Base-by-base conservation (phyloP, 2,888 invertebrate species). In the Leuctra nigra region DNA sequence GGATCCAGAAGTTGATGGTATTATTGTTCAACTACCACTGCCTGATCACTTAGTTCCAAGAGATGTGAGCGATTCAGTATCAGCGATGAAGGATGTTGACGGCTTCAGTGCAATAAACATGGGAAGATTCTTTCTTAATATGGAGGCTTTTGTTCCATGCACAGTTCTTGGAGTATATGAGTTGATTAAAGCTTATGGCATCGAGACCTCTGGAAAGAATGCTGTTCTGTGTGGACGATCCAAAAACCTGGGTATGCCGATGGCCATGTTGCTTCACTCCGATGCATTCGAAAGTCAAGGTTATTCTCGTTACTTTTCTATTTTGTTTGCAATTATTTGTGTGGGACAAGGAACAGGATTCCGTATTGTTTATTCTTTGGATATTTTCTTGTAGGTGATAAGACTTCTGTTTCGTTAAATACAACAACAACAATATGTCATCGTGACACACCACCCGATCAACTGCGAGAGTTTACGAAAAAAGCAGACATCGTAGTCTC, bases 401-500 rank as follows among this genome's bases (percentile, higher is more conserved):
- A n/a, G 24, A 44, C 67, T 0, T 74, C 81, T 46, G 89, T 84
- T 0, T 76, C n/a, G n/a, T n/a, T 90, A 75, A 92, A 94, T 68
- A 88, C 91, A 14, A 94, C 93, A 0, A 91, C 91, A 0, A 91
- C 91, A 1, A 83, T 94, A 61, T 94, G 94, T 67, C 94, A 95
- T 71, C 79, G 93, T 16, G 81, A 87, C 71, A 95, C 94, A 0
- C 92, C 93, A 0, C 77, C 77, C 0, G 84, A 86, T 50, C 83
- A 91, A 67, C 73, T 95, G 58, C 77, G 78, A 14, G 75, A 75
- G 54, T 84, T 80, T 68, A 85, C 87, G 53, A 80, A 79, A 63
- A 77, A 80, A 61, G 91, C 91, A 18, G 91, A 91, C 68, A 83
- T 91, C 59, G 76, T 91, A 56, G 79, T 91, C 11, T 80, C 82